Percentiles rank a stretch among this genome's conserved stretches.
These are phyloP conservation scores for Spinibarbus caldwelli DNA, from an alignment of 2,797 vertebrate species.

Conservation along the genomic window DNA sequence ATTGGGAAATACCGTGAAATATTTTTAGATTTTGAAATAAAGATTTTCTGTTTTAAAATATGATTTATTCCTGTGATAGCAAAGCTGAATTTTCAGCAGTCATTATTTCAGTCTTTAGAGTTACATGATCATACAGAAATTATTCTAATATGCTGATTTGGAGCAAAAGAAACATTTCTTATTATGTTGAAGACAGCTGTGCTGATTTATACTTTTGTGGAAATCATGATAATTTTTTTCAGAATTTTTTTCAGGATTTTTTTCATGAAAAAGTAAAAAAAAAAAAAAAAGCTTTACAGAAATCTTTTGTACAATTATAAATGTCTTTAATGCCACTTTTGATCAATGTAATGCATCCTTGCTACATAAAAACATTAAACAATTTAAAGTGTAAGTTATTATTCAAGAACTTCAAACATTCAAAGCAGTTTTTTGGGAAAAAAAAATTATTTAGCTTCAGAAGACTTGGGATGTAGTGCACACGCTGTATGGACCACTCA, in stretches of 20 bases:
- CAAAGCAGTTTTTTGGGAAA: background rate
- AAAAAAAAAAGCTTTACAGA: background rate
- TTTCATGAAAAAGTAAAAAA: background rate
- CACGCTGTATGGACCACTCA: background rate
- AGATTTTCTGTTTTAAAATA: no score
- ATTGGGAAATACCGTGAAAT: no score
- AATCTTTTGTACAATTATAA: background rate
- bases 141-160: background rate
- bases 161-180: background rate
- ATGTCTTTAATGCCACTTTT: background rate
- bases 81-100: no score
- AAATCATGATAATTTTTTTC: background rate
- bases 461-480: background rate
- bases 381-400: background rate
- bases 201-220: background rate
- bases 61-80: no score
- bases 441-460: background rate
- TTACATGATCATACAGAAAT: background rate
- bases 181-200: background rate
- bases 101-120: background rate
- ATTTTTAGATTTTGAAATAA: no score
- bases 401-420: background rate
- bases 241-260: background rate
- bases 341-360: background rate
- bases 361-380: background rate